These are phyloP conservation scores for Tringa solitaria DNA, from an alignment of 2,113 vertebrate genomes.

Conservation along the genomic window DNA sequence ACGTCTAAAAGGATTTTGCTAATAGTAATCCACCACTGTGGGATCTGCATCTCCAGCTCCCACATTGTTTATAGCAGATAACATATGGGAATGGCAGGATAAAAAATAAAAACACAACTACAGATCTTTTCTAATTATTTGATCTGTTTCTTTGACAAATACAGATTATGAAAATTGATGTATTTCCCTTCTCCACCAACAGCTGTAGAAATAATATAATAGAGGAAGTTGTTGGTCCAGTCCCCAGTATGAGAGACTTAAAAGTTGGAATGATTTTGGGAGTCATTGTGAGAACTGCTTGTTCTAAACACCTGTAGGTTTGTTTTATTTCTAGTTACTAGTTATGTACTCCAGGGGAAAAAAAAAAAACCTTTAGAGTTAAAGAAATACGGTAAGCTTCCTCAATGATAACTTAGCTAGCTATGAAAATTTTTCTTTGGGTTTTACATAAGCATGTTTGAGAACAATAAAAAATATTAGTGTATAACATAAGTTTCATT, in stretches of 20 bases:
- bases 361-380: background rate
- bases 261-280: background rate
- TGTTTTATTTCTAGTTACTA: background rate
- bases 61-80: background rate
- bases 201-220: background rate
- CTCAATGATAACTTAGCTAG: background rate
- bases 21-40: background rate
- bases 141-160: background rate
- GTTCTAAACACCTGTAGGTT: background rate
- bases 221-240: background rate
- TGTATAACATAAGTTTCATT: background rate
- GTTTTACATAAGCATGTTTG: background rate
- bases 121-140: background rate
- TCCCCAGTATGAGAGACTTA: background rate
- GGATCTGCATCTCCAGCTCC: background rate
- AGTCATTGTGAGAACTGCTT: background rate
- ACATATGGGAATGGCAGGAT: background rate
- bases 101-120: background rate
- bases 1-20: background rate
- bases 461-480: background rate
- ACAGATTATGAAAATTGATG: background rate
- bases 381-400: background rate
- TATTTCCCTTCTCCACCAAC: background rate
- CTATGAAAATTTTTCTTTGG: background rate
- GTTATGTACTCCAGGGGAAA: background rate